Base-by-base conservation (phyloP, 2,888 invertebrate genomes). In the Perithous albicinctus region DNA sequence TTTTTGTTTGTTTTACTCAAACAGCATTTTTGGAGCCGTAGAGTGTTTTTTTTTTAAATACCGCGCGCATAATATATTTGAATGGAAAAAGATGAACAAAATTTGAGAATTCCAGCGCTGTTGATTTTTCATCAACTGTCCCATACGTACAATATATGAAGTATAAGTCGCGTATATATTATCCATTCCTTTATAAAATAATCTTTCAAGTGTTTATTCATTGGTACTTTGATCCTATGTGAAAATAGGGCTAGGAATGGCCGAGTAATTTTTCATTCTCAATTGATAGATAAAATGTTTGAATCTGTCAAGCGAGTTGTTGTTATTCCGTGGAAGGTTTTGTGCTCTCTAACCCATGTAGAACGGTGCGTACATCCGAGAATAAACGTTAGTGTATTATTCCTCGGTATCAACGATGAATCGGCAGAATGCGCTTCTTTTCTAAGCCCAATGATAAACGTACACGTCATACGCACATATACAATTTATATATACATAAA, bases 381-480 rank as follows among this genome's bases (percentile, higher is more conserved):
- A n/a, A 29, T 56, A n/a, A 32, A 56, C 56, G 32, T 56, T 29
- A 15, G 56, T 15, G 1, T 15, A 56, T 56, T 15, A 32, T 56
- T 56, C n/a, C 56, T 32, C 32, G 56, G 15, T 38, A 38, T 38
- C 59, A 56, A 43, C 20, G 41, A 70, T 59, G 70, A 59, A 43
- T 70, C 70, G 43, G 56, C 43, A 43, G 4, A 70, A 59, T 29
- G 5, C 70, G 15, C 4, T 43, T 70, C 26, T 56, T 56, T 59
- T 69, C 38, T 51, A 29, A 56, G 56, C 15, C 54, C 54, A 59
- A 59, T 18, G 70, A 70, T 43, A 18, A 51, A 46, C 32, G 56
- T 56, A 54, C 10, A 23, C 8, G 43, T 41, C 26, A 43, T 70
- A 46, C 41, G 26, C 5, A 8, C 32, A 56, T 32, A 29, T n/a